Evolutionary conservation across 1,140 invertebrate species (phyloP).

Genomic region (Andrena cerasifolii): DNA sequence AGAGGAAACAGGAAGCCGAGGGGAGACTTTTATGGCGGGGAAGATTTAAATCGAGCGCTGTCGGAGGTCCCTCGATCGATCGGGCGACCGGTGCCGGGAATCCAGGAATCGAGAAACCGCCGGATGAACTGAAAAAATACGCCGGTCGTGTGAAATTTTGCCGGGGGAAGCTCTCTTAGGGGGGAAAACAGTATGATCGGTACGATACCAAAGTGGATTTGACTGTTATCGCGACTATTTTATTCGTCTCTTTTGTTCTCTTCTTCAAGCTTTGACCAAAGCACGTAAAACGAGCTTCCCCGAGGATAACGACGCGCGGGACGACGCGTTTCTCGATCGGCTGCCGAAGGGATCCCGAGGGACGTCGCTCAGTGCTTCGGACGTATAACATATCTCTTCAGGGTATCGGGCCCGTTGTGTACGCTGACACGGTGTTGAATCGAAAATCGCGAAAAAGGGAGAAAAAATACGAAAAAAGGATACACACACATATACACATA

Average conservation of each 20-base stretch:
- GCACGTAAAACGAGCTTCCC: slow-evolving; percentile 43
- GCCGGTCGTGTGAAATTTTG: slow-evolving; percentile 43
- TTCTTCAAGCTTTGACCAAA: slow-evolving; percentile 68
- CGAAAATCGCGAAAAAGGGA: slow-evolving; percentile 35
- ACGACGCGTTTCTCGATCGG: slow-evolving; percentile 36
- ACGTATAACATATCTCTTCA: slow-evolving; percentile 76
- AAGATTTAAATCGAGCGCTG: slow-evolving; percentile 41
- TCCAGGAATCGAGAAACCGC: slow-evolving; percentile 29
- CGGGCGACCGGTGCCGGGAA: slow-evolving; percentile 47
- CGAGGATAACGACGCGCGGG: not conserved
- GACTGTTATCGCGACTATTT: slow-evolving; percentile 49
- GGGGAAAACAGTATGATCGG: slow-evolving; percentile 27
- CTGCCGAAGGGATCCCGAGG: slow-evolving; percentile 43
- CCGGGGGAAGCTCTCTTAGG: slow-evolving; percentile 43
- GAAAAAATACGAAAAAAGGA: slow-evolving; percentile 10
- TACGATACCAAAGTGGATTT: slow-evolving; percentile 67
- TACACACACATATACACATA: slow-evolving; percentile 15
- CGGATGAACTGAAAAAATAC: too few species aligned
- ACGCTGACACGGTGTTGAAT: slow-evolving; percentile 47
- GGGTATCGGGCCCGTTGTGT: slow-evolving; percentile 66
- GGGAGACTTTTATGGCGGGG: slow-evolving; percentile 55
- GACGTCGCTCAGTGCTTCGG: slow-evolving; percentile 17
- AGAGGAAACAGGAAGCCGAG: too few species aligned
- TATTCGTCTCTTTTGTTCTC: slow-evolving; percentile 7
- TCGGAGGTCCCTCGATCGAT: slow-evolving; percentile 38